Evolutionary conservation across 2,113 vertebrate species (phyloP).

Genomic region (Stegostoma tigrinum): DNA sequence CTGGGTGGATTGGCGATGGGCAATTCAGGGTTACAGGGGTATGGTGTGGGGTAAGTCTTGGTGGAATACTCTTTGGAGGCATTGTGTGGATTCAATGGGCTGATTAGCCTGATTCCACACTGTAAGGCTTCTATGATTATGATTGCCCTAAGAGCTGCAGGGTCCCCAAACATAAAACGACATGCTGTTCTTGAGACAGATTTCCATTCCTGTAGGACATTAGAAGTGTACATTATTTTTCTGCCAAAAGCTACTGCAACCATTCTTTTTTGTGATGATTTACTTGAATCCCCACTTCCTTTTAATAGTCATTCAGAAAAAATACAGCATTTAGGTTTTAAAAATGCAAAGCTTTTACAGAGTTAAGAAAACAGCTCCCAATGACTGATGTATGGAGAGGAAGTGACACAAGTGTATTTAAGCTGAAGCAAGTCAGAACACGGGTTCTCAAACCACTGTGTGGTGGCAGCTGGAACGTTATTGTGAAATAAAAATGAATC

Average conservation of each 20-base stretch:
- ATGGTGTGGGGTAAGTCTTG: no score
- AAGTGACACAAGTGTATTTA: neutral
- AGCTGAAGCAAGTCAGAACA: constrained; percentile 15
- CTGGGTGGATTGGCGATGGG: no score
- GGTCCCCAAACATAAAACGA: no score
- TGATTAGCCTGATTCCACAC: no score
- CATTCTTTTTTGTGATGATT: neutral
- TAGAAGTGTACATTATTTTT: no score
- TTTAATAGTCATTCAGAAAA: neutral
- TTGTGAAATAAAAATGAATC: constrained; percentile 17
- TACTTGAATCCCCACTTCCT: neutral
- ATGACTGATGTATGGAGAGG: neutral
- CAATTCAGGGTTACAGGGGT: no score
- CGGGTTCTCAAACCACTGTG: neutral
- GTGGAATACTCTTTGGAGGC: no score
- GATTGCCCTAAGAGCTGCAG: no score
- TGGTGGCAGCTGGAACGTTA: neutral
- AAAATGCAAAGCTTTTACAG: neutral
- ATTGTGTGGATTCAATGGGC: no score
- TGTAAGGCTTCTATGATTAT: no score
- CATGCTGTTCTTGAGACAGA: no score
- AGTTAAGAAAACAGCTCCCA: neutral
- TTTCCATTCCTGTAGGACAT: no score
- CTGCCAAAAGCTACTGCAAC: neutral
- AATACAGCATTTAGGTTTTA: neutral